Evolutionary conservation across 2,888 invertebrate species (phyloP).

Genomic region (Metalampra italica): DNA sequence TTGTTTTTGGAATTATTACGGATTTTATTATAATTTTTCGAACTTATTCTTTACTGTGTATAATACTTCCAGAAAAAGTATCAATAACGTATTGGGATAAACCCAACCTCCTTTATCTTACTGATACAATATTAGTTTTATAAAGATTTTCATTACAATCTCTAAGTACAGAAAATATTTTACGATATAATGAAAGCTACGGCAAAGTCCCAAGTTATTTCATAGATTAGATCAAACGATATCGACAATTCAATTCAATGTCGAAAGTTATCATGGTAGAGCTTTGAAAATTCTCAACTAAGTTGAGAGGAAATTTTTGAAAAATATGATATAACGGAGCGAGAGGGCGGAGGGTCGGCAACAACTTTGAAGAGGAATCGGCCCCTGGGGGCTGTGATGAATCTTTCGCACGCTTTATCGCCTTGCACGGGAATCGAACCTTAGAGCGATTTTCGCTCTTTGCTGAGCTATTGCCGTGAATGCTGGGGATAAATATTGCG

Average conservation of each 20-base stretch:
- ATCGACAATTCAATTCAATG: conserved; percentile 51
- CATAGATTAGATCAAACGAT: conserved; percentile 21
- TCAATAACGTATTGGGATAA: too few relatives aligned
- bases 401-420: conserved; percentile 75
- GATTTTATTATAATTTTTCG: too few relatives aligned
- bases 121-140: too few relatives aligned
- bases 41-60: too few relatives aligned
- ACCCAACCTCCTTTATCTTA: too few relatives aligned
- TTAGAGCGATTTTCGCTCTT: conserved; percentile 37
- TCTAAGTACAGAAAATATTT: too few relatives aligned
- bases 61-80: too few relatives aligned
- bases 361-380: conserved; percentile 69
- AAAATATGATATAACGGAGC: conserved; percentile 70
- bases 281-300: conserved; percentile 43
- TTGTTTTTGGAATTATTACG: too few relatives aligned
- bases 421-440: conserved; percentile 61
- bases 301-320: conserved; percentile 59
- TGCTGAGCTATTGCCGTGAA: neutral
- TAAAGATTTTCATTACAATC: too few relatives aligned
- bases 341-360: conserved; percentile 50
- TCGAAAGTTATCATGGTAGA: conserved; percentile 42
- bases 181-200: too few relatives aligned
- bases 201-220: neutral
- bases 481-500: neutral
- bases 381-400: conserved; percentile 68